Conservation (phyloP, 2,113 vertebrate species). For the Ptychochromis oligacanthus region DNA sequence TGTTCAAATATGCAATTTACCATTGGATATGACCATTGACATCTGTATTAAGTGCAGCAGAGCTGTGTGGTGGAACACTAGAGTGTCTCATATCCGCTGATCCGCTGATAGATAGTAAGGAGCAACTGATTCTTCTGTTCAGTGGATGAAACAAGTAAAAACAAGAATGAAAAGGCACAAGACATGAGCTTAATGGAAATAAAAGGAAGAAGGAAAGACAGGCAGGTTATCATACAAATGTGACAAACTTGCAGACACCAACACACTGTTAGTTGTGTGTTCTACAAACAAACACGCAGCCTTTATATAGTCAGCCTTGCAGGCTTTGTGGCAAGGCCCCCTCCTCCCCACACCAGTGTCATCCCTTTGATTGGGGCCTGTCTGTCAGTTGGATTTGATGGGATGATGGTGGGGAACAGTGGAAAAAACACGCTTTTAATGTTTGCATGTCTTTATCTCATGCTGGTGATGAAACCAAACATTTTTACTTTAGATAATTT, state of each 20-base stretch:
- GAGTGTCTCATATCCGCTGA: not conserved
- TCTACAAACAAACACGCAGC: constrained; percentile 45
- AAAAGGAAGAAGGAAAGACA: constrained; percentile 12
- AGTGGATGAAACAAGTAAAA: constrained; percentile 56
- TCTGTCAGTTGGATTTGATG: constrained; percentile 77
- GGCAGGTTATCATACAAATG: constrained; percentile 37
- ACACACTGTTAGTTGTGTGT: constrained; percentile 33
- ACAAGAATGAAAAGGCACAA: not conserved
- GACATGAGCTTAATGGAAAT: constrained; percentile 1
- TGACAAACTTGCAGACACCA: constrained; percentile 34
- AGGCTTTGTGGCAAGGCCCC: constrained; percentile 43
- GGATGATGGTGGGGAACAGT: constrained; percentile 29
- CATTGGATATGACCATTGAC: constrained; percentile 16
- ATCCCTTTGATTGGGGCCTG: constrained; percentile 70
- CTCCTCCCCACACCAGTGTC: constrained; percentile 76
- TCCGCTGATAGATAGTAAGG: constrained; percentile 43
- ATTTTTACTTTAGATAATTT: not conserved
- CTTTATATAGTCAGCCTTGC: not conserved
- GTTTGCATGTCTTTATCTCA: not conserved
- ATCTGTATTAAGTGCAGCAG: constrained; percentile 23
- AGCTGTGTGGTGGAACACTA: not conserved
- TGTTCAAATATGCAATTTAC: constrained; percentile 30
- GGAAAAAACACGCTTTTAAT: not conserved
- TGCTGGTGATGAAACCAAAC: not conserved
- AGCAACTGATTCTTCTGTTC: constrained; percentile 59